phyloP scores from a whole-genome alignment of 2,797 vertebrate species.

The Sebastiscus albofasciatus region DNA sequence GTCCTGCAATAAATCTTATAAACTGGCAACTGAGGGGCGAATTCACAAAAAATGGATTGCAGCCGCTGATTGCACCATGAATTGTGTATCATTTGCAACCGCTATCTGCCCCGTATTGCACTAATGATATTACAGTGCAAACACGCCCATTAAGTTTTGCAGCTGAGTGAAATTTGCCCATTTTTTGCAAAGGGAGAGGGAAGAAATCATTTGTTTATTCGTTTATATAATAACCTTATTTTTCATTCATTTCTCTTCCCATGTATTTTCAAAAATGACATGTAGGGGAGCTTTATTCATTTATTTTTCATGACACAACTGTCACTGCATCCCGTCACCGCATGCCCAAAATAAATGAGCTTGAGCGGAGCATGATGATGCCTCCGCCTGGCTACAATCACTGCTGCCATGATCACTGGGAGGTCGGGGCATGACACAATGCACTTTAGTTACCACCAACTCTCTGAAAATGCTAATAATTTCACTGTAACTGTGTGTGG shows the following conservation, averaged over 20 bases:
- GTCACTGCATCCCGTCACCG: neutral
- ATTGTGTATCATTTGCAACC: neutral
- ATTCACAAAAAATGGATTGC: neutral
- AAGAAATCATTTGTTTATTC: neutral
- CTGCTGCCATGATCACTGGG: neutral
- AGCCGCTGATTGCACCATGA: neutral
- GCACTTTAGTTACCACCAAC: neutral
- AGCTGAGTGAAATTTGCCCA: neutral
- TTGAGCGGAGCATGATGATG: neutral
- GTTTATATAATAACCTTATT: neutral
- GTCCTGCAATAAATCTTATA: neutral
- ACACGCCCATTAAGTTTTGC: neutral
- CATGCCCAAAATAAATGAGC: neutral
- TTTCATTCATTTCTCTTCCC: neutral
- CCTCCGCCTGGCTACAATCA: neutral
- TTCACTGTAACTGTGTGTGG: neutral
- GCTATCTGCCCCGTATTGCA: accelerated
- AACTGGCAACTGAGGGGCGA: neutral
- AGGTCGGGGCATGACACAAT: neutral
- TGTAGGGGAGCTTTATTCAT: neutral
- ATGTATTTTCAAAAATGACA: neutral
- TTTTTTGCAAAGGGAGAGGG: neutral
- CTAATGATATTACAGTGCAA: neutral
- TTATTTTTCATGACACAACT: neutral
- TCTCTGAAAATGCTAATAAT: neutral